These are phyloP conservation scores for Spheniscus humboldti DNA, from an alignment of 2,797 vertebrate species.

Conservation along the genomic window DNA sequence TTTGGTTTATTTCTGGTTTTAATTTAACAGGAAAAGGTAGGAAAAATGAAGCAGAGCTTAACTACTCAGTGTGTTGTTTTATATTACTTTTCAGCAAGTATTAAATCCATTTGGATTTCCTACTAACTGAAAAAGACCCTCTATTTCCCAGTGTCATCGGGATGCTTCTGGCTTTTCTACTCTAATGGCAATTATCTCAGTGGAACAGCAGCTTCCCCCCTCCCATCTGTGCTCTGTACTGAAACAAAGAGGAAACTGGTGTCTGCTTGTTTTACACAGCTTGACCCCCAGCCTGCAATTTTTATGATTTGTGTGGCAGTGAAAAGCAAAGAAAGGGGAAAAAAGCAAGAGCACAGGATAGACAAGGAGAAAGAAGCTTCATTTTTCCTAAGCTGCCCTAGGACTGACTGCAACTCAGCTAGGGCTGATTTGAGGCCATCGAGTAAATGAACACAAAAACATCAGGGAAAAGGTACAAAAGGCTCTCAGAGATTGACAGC, in stretches of 20 bases:
- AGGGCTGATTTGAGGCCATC: conserved; percentile 74
- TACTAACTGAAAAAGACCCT: background rate
- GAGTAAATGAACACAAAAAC: conserved; percentile 68
- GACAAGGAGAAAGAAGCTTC: conserved; percentile 52
- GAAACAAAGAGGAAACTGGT: conserved; percentile 72
- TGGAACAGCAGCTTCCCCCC: conserved; percentile 49
- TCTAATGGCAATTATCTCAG: conserved; percentile 58
- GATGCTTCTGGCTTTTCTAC: conserved; percentile 2
- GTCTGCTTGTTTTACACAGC: conserved; percentile 74
- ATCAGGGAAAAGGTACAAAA: conserved; percentile 62
- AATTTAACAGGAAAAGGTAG: background rate
- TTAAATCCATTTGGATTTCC: background rate
- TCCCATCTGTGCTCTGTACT: conserved; percentile 43
- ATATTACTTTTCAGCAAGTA: background rate
- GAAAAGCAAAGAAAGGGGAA: conserved; percentile 56
- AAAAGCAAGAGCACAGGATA: conserved; percentile 34
- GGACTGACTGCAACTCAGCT: conserved; percentile 31
- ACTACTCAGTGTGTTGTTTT: background rate
- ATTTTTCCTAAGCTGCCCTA: conserved; percentile 48
- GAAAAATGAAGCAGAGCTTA: background rate
- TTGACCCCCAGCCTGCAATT: conserved; percentile 72
- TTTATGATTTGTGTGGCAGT: conserved; percentile 70
- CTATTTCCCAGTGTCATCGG: background rate
- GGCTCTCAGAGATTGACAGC: conserved; percentile 54
- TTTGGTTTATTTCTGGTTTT: background rate